Evolutionary conservation across 1,140 invertebrate genomes (phyloP).

Genomic region (Mycetomoellerius zeteki): DNA sequence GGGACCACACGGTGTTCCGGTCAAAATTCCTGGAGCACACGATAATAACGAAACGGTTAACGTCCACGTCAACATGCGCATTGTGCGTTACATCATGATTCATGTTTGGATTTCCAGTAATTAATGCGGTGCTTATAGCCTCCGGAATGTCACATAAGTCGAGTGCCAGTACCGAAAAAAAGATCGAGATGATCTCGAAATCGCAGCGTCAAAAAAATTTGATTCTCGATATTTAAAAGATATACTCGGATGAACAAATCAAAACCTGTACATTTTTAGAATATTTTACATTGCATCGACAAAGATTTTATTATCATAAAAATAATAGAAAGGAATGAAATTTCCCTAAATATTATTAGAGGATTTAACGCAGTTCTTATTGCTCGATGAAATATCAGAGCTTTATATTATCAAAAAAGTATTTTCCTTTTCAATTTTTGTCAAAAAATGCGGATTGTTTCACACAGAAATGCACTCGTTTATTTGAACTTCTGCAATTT

Average conservation of each 20-base stretch:
- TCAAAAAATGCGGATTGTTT: background rate
- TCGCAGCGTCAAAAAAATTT: background rate
- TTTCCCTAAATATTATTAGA: background rate
- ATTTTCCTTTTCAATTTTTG: background rate
- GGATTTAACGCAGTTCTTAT: background rate
- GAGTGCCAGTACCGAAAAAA: background rate
- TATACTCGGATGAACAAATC: background rate
- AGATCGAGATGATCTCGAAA: background rate
- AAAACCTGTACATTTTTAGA: background rate
- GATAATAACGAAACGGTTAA: constrained; percentile 34
- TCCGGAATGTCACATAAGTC: background rate
- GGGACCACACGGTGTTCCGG: constrained; percentile 11
- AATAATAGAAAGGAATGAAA: background rate
- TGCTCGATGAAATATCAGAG: background rate
- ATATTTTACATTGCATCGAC: background rate
- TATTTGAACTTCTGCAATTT: background rate
- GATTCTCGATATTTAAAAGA: background rate
- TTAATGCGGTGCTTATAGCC: constrained; percentile 25
- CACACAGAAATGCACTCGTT: background rate
- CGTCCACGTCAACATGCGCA: constrained; percentile 26
- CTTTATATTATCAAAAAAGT: background rate
- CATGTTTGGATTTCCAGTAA: constrained; percentile 53
- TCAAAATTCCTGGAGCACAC: constrained; percentile 41
- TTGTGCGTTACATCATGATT: constrained; percentile 45
- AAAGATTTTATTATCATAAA: background rate